Evolutionary conservation across 2,113 vertebrate genomes (phyloP).

Genomic region (Romanogobio albipinnatus): DNA sequence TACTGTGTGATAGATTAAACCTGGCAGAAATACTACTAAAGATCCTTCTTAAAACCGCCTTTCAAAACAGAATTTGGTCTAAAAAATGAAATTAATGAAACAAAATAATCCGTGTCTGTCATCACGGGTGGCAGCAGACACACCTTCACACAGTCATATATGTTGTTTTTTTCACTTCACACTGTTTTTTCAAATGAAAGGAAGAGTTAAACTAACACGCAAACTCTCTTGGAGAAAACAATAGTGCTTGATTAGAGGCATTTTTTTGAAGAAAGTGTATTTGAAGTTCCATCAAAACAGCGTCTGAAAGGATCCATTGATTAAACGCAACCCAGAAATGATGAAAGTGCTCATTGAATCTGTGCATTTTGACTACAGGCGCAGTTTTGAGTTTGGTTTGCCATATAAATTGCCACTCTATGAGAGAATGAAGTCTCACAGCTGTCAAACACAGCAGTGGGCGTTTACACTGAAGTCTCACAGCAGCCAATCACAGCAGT

Average conservation of each 20-base stretch:
- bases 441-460: too few species aligned
- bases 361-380: not conserved
- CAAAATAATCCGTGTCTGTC: not conserved
- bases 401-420: too few species aligned
- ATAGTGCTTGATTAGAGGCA: slow-evolving; percentile 28
- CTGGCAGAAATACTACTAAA: not conserved
- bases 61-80: not conserved
- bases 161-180: too few species aligned
- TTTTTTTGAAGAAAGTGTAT: not conserved
- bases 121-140: not conserved
- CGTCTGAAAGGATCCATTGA: not conserved
- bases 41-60: not conserved
- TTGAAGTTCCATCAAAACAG: not conserved
- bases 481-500: too few species aligned
- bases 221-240: slow-evolving; percentile 7
- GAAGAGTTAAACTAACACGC: not conserved
- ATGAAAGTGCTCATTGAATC: not conserved
- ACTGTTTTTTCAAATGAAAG: not conserved
- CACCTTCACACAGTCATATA: too few species aligned
- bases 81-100: not conserved
- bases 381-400: not conserved
- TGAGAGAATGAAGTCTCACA: too few species aligned
- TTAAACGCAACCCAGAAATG: not conserved
- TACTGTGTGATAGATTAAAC: not conserved
- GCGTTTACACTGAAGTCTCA: too few species aligned